phyloP scores from a whole-genome alignment of 2,888 invertebrate genomes.

The Pristionchus fissidentatus region DNA sequence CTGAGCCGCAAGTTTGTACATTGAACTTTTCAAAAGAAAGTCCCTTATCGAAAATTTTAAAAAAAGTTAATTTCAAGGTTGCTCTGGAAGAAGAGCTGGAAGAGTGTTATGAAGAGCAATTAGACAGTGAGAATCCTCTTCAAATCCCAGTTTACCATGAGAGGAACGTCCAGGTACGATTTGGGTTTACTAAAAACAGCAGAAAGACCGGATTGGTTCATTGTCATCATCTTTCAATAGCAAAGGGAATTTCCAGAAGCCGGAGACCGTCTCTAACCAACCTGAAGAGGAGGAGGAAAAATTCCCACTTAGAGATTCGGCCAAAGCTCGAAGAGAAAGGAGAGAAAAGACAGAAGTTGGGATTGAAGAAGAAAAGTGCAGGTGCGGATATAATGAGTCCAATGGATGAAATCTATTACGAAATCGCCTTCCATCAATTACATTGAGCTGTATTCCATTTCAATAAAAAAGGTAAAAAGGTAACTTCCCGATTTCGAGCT shows the following conservation, averaged over 20 bases:
- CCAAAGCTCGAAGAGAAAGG: not conserved
- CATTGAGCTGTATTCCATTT: too few species aligned
- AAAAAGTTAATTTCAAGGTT: too few species aligned
- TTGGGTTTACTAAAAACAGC: too few species aligned
- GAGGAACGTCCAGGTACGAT: not conserved
- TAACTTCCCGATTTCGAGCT: too few species aligned
- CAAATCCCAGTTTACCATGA: not conserved
- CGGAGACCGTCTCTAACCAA: not conserved
- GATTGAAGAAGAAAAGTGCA: not conserved
- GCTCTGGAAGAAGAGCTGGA: slow-evolving; percentile 21
- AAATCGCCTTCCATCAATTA: too few species aligned
- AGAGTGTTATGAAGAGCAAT: slow-evolving; percentile 15
- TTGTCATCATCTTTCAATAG: too few species aligned
- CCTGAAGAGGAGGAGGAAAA: slow-evolving; percentile 13
- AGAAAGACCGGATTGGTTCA: too few species aligned
- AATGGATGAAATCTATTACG: too few species aligned
- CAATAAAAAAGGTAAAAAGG: too few species aligned
- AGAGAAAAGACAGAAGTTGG: not conserved
- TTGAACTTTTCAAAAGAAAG: not conserved
- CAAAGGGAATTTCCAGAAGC: too few species aligned
- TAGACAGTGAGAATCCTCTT: slow-evolving; percentile 16
- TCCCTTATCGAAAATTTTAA: too few species aligned
- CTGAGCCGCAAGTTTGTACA: not conserved
- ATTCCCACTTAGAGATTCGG: slow-evolving; percentile 20
- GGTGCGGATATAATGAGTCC: too few species aligned